phyloP scores from a whole-genome alignment of 2,113 vertebrate species.

The Entomyzon cyanotis region DNA sequence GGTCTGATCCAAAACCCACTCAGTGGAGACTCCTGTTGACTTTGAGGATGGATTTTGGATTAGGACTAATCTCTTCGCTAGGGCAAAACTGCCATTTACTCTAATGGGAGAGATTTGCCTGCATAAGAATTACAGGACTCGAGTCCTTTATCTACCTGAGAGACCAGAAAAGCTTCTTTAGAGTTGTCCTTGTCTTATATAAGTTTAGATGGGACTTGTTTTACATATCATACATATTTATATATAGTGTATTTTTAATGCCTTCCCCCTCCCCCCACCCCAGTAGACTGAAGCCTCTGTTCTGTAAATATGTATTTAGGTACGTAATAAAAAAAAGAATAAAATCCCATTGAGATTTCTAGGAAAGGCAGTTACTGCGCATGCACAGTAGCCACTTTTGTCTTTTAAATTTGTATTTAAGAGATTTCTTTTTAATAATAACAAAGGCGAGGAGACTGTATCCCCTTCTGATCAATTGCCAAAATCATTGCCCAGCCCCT shows the following conservation, averaged over 20 bases:
- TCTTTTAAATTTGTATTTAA: constrained; percentile 68
- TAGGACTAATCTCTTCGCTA: constrained; percentile 20
- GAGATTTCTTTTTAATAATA: constrained; percentile 50
- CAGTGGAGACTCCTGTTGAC: background rate
- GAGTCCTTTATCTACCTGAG: constrained; percentile 59
- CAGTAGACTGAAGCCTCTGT: constrained; percentile 68
- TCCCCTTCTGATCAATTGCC: constrained; percentile 69
- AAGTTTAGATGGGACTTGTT: constrained; percentile 74
- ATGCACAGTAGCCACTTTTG: constrained; percentile 71
- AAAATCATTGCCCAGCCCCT: constrained; percentile 48
- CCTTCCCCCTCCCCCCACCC: background rate
- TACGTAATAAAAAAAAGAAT: constrained; percentile 40
- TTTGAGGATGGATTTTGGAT: constrained; percentile 34
- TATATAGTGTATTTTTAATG: constrained; percentile 76
- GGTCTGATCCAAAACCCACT: constrained; percentile 34
- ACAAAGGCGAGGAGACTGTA: constrained; percentile 60
- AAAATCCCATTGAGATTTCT: constrained; percentile 65
- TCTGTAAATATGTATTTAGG: constrained; percentile 81
- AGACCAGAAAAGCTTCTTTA: constrained; percentile 73
- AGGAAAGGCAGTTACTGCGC: constrained; percentile 72
- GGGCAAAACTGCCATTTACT: constrained; percentile 35
- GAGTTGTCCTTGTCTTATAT: constrained; percentile 73
- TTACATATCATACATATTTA: constrained; percentile 80
- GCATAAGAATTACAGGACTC: background rate
- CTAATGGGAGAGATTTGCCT: constrained; percentile 34